phyloP scores from a whole-genome alignment of 2,888 invertebrate species.

The Drosophila infuscata region DNA sequence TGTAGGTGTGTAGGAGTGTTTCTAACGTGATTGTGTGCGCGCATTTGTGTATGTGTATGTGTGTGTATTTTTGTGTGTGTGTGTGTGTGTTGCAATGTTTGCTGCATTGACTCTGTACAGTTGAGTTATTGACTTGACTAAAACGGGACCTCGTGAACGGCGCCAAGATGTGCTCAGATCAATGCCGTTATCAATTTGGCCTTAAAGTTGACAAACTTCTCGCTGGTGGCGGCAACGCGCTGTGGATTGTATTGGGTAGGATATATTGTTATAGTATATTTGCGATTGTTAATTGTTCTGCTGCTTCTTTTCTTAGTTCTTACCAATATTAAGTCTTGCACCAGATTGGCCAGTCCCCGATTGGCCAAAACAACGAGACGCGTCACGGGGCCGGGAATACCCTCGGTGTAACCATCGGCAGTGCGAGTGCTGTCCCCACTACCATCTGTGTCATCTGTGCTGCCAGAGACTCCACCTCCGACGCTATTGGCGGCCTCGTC shows the following conservation, averaged over 20 bases:
- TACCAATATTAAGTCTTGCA: slow-evolving; percentile 95
- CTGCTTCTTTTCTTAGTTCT: slow-evolving; percentile 72
- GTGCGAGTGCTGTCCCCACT: slow-evolving; percentile 86
- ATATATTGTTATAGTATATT: not conserved
- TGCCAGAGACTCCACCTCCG: slow-evolving; percentile 75
- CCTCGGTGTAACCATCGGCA: slow-evolving; percentile 90
- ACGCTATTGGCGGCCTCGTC: slow-evolving; percentile 86
- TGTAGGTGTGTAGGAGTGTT: slow-evolving; percentile 13
- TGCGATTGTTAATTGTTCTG: not conserved
- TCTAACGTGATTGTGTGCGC: slow-evolving; percentile 23
- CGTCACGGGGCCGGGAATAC: slow-evolving; percentile 94
- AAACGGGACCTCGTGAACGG: slow-evolving; percentile 49
- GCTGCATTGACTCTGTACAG: slow-evolving; percentile 71
- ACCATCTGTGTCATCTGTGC: slow-evolving; percentile 85
- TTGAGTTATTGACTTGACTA: slow-evolving; percentile 72
- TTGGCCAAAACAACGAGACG: slow-evolving; percentile 94
- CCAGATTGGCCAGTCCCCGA: slow-evolving; percentile 93
- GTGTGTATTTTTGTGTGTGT: slow-evolving; percentile 8
- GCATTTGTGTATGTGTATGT: slow-evolving; percentile 3
- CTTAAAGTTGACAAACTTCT: slow-evolving; percentile 96
- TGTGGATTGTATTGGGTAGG: slow-evolving; percentile 76
- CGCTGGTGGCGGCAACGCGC: slow-evolving; percentile 95
- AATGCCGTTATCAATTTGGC: slow-evolving; percentile 95
- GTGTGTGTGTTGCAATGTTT: slow-evolving; percentile 29
- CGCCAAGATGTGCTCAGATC: slow-evolving; percentile 87